Evolutionary conservation across 1,140 invertebrate species (phyloP).

Genomic region (Scylla paramamosain): DNA sequence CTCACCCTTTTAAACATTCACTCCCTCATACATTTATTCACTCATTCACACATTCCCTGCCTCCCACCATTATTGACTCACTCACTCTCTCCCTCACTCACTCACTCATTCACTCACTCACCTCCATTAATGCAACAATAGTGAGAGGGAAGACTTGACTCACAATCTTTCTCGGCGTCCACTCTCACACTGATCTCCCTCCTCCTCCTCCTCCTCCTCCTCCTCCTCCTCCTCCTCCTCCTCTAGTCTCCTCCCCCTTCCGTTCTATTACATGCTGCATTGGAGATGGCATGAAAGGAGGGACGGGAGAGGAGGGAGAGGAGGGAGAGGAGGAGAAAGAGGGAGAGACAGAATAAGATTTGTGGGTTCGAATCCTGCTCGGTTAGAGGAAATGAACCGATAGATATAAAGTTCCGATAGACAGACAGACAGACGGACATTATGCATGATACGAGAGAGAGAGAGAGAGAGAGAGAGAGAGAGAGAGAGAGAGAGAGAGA

Average conservation of each 20-base stretch:
- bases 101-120: no score
- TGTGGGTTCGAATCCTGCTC: background rate
- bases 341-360: background rate
- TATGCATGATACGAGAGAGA: background rate
- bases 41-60: no score
- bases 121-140: background rate
- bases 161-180: background rate
- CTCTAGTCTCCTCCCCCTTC: conserved; percentile 28
- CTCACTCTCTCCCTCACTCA: no score
- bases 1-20: no score
- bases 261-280: conserved; percentile 21
- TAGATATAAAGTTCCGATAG: conserved; percentile 10
- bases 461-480: conserved; percentile 3
- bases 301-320: background rate
- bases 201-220: background rate
- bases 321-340: background rate
- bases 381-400: background rate
- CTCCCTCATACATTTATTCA: no score
- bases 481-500: conserved; percentile 16
- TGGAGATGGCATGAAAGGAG: background rate
- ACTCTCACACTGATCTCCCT: background rate
- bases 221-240: conserved; percentile 27
- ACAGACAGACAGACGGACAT: background rate
- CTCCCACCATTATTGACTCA: no score
- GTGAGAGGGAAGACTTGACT: background rate